Conservation (phyloP, 2,113 vertebrate species). For the Cinclus cinclus region DNA sequence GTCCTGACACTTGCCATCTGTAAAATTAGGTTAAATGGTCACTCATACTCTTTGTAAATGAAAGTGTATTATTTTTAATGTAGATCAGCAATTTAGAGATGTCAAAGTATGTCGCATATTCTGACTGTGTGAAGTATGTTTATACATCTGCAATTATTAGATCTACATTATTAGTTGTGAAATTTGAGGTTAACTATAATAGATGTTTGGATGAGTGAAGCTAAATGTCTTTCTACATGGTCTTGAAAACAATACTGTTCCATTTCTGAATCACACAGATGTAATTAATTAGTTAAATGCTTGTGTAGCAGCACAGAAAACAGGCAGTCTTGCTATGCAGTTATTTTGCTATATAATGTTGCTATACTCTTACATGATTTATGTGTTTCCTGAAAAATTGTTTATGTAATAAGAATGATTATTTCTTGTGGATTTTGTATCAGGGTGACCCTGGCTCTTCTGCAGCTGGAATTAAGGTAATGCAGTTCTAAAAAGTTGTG, state of each 20-base stretch:
- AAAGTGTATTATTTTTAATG: not conserved
- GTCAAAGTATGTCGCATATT: not conserved
- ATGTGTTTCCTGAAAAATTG: not conserved
- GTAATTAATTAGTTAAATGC: not conserved
- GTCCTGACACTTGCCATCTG: not conserved
- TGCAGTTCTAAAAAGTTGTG: not conserved
- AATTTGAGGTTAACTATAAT: not conserved
- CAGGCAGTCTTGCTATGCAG: not conserved
- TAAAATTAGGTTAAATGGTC: not conserved
- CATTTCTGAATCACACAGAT: not conserved
- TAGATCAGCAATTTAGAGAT: not conserved
- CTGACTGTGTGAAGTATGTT: not conserved
- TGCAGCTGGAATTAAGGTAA: slow-evolving; percentile 98
- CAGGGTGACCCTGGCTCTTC: slow-evolving; percentile 96
- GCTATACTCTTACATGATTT: not conserved
- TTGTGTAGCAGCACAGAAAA: not conserved
- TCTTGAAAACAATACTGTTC: not conserved
- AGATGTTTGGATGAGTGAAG: not conserved
- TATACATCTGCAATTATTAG: not conserved
- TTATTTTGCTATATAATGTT: not conserved
- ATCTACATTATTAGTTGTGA: not conserved
- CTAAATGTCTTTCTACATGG: not conserved
- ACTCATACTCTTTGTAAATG: not conserved
- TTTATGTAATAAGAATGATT: not conserved
- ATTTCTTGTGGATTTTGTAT: slow-evolving; percentile 62